Percentiles rank a stretch among this genome's conserved stretches.
Evolutionary conservation across 2,113 vertebrate genomes (phyloP).

Genomic region (Psittacus erithacus): DNA sequence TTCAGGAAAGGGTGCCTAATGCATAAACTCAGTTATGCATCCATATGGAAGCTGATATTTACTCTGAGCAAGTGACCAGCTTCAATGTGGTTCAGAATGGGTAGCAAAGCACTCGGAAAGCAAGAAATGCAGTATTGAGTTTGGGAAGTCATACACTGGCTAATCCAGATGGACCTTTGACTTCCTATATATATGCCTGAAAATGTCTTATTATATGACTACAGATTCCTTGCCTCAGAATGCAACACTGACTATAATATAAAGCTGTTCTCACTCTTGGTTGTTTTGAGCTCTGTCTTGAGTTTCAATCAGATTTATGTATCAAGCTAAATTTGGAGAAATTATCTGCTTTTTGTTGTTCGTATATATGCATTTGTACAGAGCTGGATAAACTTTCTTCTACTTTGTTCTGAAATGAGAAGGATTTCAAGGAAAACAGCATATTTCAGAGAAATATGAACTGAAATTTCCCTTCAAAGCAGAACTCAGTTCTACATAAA

Average conservation of each 20-base stretch:
- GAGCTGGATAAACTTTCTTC: neutral
- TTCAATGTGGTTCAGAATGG: neutral
- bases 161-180: neutral
- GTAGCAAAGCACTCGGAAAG: slow-evolving; percentile 18
- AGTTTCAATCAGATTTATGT: neutral
- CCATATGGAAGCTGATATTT: neutral
- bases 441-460: neutral
- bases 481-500: neutral
- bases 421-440: neutral
- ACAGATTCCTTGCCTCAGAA: neutral
- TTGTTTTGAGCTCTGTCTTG: neutral
- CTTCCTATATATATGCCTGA: neutral
- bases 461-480: neutral
- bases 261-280: neutral
- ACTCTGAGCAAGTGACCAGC: neutral
- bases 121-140: slow-evolving; percentile 12
- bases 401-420: neutral
- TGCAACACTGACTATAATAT: neutral
- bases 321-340: neutral
- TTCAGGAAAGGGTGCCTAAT: neutral
- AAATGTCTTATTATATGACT: neutral
- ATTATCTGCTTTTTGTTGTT: neutral
- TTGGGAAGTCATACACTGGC: neutral
- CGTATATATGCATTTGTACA: neutral
- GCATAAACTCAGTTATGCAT: neutral